These are phyloP conservation scores for Carcina quercana DNA, from an alignment of 2,888 invertebrate species.

Conservation along the genomic window DNA sequence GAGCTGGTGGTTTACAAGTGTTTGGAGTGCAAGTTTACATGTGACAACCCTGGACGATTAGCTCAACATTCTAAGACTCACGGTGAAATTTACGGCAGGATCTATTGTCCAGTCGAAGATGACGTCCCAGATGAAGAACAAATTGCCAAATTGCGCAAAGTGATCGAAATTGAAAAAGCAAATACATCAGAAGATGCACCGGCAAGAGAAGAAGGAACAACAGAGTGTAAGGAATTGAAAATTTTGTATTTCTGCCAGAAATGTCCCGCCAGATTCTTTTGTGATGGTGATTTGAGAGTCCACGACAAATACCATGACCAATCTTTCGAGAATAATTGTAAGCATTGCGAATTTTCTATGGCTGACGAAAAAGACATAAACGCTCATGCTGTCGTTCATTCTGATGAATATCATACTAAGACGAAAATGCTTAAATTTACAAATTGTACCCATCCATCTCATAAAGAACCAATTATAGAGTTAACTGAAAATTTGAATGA, in stretches of 20 bases:
- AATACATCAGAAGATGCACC: constrained; percentile 30
- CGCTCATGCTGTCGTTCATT: constrained; percentile 83
- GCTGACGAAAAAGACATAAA: constrained; percentile 79
- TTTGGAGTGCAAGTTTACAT: constrained; percentile 86
- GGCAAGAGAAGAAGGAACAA: constrained; percentile 34
- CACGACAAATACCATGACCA: constrained; percentile 83
- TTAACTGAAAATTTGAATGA: constrained; percentile 41
- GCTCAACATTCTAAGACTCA: constrained; percentile 85
- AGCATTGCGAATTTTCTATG: constrained; percentile 85
- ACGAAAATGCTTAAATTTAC: constrained; percentile 79
- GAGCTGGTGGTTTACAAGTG: constrained; percentile 77
- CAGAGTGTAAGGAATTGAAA: constrained; percentile 39
- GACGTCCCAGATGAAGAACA: constrained; percentile 80
- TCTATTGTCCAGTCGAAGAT: constrained; percentile 80
- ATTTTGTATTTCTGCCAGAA: constrained; percentile 84
- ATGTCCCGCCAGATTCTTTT: constrained; percentile 89
- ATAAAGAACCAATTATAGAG: constrained; percentile 77
- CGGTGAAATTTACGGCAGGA: constrained; percentile 80
- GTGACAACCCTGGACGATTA: constrained; percentile 81
- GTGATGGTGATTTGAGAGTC: constrained; percentile 81
- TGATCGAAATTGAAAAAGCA: constrained; percentile 51
- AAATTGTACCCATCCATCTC: constrained; percentile 77
- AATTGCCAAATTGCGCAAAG: constrained; percentile 57
- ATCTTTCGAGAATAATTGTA: constrained; percentile 79
- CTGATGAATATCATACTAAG: constrained; percentile 85